phyloP scores from a whole-genome alignment of 2,113 vertebrate genomes.

The Origma solitaria region DNA sequence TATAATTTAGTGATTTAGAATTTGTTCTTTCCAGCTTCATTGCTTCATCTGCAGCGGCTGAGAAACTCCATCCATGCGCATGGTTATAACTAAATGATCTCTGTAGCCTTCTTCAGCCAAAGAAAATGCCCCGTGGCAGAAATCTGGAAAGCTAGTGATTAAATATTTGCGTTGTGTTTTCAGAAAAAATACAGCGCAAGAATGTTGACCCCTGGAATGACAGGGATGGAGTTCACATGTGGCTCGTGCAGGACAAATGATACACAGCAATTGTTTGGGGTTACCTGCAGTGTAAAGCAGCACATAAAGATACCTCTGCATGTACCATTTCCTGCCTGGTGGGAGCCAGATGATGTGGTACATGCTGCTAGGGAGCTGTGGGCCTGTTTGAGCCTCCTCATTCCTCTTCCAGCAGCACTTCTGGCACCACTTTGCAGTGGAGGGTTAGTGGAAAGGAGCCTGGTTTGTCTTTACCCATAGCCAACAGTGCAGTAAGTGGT shows the following conservation, averaged over 20 bases:
- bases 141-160: neutral
- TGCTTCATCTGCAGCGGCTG: neutral
- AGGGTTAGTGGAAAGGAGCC: neutral
- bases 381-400: accelerated
- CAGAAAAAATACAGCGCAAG: neutral
- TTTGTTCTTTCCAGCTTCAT: neutral
- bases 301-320: neutral
- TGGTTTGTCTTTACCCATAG: accelerated
- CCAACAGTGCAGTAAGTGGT: neutral
- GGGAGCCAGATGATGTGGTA: neutral
- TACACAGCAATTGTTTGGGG: neutral
- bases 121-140: neutral
- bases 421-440: neutral
- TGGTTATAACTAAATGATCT: neutral
- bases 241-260: accelerated
- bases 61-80: neutral
- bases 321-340: neutral
- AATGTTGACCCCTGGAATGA: neutral
- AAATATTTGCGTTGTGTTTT: neutral
- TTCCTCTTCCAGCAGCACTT: neutral
- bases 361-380: neutral
- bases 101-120: neutral
- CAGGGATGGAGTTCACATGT: neutral
- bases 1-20: neutral
- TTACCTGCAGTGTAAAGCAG: neutral